Evolutionary conservation across 2,888 invertebrate genomes (phyloP), one percentile per base, ranked within the genome.

Genomic region (Torymus tubicola): DNA sequence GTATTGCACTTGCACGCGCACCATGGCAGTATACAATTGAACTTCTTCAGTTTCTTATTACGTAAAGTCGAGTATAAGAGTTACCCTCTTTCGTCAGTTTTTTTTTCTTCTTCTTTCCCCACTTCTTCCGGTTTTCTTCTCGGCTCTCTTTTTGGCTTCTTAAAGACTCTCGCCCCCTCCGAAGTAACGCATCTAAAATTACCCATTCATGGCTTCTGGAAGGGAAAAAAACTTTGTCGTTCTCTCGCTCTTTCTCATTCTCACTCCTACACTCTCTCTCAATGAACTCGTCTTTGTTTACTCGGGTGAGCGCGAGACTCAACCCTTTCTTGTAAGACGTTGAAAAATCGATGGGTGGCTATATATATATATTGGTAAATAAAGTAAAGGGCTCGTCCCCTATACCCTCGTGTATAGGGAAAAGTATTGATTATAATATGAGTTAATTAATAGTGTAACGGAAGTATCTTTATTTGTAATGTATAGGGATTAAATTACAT

Each of bases 121-220:
- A 11, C 71, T 18, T 67, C 65, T 77, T 63, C 81, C 72, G 67
- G 74, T 61, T 60, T 74, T 57, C 67, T 65, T 69, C 42, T 64
- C 12, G 18, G 12, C 16, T 70, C 60, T 75, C 61, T 67, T 64
- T 71, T 76, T 80, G 80, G 75, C 80, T 80, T 80, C 76, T 76
- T 65, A 42, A 53, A 70, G 61, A 58, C 31, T 58, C 63, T 68
- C n/a, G n/a, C 55, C 64, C 64, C 68, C 61, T 61, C 58, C 57
- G 18, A 57, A 61, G 55, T 61, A 57, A 53, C 58, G 72, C 58
- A 68, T 79, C 69, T 76, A 70, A 58, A 76, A 53, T 76, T 76
- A 79, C 81, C 57, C 68, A 68, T 68, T 79, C 63, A 10, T 42
- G 71, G 69, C 78, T 78, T 74, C 75, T 13, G 16, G 13, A 21